Percentiles rank a stretch among this genome's conserved stretches.
Conservation (phyloP, 1,140 invertebrate genomes). For the Anoplophora glabripennis region DNA sequence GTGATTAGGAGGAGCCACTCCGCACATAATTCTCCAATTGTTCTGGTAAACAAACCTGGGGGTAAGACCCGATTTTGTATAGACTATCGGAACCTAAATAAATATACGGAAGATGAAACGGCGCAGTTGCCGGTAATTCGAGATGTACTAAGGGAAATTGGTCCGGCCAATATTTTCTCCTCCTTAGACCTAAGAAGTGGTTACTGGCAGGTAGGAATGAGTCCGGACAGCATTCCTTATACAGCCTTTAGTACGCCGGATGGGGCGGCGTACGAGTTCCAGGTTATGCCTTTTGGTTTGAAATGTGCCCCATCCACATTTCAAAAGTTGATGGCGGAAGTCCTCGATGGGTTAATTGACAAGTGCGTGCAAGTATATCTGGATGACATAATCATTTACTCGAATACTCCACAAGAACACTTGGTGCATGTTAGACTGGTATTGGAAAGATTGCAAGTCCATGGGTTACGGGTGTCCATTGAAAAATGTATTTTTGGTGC, state of each 20-base stretch:
- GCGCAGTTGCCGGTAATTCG: constrained; percentile 33
- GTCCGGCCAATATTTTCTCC: constrained; percentile 22
- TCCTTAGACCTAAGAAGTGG: constrained; percentile 30
- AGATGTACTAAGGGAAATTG: constrained; percentile 10
- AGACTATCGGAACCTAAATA: constrained; percentile 48
- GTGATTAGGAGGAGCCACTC: constrained; percentile 33
- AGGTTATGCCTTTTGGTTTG: constrained; percentile 37
- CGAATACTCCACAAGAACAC: background rate
- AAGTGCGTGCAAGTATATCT: constrained; percentile 33
- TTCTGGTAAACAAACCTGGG: constrained; percentile 43
- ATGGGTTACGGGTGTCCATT: constrained; percentile 1
- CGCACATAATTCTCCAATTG: constrained; percentile 39
- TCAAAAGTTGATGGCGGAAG: constrained; percentile 33
- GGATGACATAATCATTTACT: constrained; percentile 30
- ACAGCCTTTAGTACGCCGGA: constrained; percentile 40
- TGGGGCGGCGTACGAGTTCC: constrained; percentile 31
- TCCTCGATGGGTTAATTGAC: constrained; percentile 25
- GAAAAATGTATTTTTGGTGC: constrained; percentile 20
- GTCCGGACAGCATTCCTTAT: constrained; percentile 19
- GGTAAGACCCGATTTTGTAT: constrained; percentile 44
- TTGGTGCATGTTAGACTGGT: constrained; percentile 2
- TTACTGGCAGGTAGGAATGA: constrained; percentile 39
- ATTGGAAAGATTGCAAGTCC: constrained; percentile 20
- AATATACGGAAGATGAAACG: constrained; percentile 39
- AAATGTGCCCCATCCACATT: constrained; percentile 39